A percentile compares a stretch with the other conserved stretches of the same genome.
Evolutionary conservation across 2,888 invertebrate genomes (phyloP).

Genomic region (Cerastoderma edule): DNA sequence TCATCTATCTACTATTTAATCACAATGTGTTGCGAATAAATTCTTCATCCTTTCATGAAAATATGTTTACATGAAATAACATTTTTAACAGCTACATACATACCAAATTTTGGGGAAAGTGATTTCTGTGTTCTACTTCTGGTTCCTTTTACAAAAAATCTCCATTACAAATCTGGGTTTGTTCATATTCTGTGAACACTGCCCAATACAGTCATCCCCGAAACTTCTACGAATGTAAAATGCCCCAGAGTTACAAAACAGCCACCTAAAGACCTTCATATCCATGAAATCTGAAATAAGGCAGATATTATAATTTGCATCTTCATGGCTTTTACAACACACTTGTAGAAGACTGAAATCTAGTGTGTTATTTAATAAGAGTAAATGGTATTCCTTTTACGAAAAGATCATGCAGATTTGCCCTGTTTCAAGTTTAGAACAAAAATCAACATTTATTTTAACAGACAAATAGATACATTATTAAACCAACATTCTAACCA

Average conservation of each 20-base stretch:
- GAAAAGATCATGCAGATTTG: background rate
- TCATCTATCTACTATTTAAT: too few relatives aligned
- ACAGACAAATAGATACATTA: too few relatives aligned
- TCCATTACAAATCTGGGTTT: conserved; percentile 87
- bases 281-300: conserved; percentile 92
- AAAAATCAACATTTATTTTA: too few relatives aligned
- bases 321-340: background rate
- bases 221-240: conserved; percentile 97
- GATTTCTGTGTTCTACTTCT: conserved; percentile 97
- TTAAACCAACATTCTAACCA: too few relatives aligned
- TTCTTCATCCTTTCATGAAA: too few relatives aligned
- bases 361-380: too few relatives aligned
- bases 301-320: background rate
- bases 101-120: conserved; percentile 96
- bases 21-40: too few relatives aligned
- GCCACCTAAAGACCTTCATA: conserved; percentile 94
- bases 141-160: conserved; percentile 96
- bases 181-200: conserved; percentile 96
- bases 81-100: conserved; percentile 67
- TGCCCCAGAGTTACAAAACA: conserved; percentile 95
- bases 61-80: too few relatives aligned
- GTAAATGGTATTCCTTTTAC: background rate
- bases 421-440: too few relatives aligned
- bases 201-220: conserved; percentile 96
- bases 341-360: background rate